Percentiles rank a stretch among this genome's conserved stretches.
Conservation (phyloP, 1,140 invertebrate genomes). For the Drosophila virilis region DNA sequence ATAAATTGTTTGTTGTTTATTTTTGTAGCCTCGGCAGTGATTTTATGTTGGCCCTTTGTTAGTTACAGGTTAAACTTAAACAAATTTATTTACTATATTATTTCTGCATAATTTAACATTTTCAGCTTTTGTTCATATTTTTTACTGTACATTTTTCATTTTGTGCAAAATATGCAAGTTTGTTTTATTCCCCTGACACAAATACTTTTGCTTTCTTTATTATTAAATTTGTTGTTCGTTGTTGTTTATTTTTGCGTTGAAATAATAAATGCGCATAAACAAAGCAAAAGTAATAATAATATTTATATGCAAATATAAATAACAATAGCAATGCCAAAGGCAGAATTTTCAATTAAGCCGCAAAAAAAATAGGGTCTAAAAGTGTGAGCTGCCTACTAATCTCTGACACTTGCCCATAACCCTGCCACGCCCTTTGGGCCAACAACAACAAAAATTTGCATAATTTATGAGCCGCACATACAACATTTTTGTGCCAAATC, state of each 20-base stretch:
- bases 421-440: not conserved
- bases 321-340: slow-evolving; percentile 7
- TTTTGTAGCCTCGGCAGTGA: not conserved
- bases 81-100: slow-evolving; percentile 8
- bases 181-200: slow-evolving; percentile 12
- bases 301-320: slow-evolving; percentile 13
- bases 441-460: slow-evolving; percentile 20
- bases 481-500: slow-evolving; percentile 8
- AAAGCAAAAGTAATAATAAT: slow-evolving; percentile 10
- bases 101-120: slow-evolving; percentile 28
- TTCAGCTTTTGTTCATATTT: slow-evolving; percentile 5
- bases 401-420: not conserved
- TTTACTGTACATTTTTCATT: not conserved
- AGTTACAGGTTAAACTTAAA: slow-evolving; percentile 1
- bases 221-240: not conserved
- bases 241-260: not conserved
- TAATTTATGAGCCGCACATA: slow-evolving; percentile 32
- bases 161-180: slow-evolving; percentile 14
- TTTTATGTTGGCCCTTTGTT: slow-evolving; percentile 2
- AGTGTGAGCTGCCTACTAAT: slow-evolving; percentile 18
- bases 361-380: not conserved
- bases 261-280: slow-evolving; percentile 18
- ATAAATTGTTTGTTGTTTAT: not conserved
- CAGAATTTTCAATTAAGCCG: slow-evolving; percentile 2
- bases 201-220: slow-evolving; percentile 14